Conservation (phyloP, 2,113 vertebrate species). For the Colinus virginianus region DNA sequence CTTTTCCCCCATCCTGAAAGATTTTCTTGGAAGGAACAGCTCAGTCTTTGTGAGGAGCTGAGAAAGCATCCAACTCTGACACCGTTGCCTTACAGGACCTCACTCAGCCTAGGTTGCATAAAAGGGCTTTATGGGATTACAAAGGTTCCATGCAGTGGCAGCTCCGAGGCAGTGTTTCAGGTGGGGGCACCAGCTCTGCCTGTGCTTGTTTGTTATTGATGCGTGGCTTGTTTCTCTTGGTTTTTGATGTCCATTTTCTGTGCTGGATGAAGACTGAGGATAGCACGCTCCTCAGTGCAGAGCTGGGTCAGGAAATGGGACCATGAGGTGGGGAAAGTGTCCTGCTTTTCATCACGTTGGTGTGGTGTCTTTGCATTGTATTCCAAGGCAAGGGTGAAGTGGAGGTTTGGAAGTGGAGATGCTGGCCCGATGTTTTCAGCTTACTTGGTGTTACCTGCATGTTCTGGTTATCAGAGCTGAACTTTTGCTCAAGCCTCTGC, state of each 20-base stretch:
- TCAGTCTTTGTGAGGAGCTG: constrained; percentile 26
- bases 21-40: constrained; percentile 35
- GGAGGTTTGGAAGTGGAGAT: not conserved
- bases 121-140: constrained; percentile 71
- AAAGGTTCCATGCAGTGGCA: constrained; percentile 26
- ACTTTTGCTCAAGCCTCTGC: not conserved
- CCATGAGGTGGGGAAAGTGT: not conserved
- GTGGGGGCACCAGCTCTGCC: not conserved
- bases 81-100: constrained; percentile 61
- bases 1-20: not conserved
- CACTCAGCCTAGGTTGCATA: constrained; percentile 35
- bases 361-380: not conserved
- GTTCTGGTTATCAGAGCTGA: not conserved
- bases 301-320: not conserved
- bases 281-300: too few relatives aligned
- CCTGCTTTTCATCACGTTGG: accelerated
- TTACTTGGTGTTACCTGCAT: accelerated
- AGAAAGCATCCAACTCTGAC: constrained; percentile 47
- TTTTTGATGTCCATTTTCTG: not conserved
- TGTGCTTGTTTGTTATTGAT: not conserved
- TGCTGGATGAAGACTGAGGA: not conserved
- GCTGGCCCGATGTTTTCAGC: too few relatives aligned
- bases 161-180: constrained; percentile 21
- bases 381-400: not conserved
- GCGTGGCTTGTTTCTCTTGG: not conserved